Evolutionary conservation across 2,797 vertebrate species (phyloP).

Genomic region (Thripadectes ignobilis): DNA sequence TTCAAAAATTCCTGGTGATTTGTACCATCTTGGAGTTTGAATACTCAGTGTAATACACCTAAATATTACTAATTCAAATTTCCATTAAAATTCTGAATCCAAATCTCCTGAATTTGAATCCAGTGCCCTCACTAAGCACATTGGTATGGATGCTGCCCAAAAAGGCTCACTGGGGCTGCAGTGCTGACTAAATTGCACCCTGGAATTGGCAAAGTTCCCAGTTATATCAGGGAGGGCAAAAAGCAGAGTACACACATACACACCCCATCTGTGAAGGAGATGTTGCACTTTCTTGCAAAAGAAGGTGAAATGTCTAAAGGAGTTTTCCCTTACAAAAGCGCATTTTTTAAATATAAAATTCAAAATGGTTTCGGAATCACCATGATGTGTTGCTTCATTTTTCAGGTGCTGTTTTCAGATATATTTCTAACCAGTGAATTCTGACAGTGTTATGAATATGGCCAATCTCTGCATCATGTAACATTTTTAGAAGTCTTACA

Average conservation of each 20-base stretch:
- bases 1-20: neutral
- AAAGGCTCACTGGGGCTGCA: neutral
- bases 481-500: slow-evolving; percentile 69
- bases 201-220: neutral
- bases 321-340: neutral
- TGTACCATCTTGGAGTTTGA: neutral
- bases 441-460: neutral
- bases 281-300: neutral
- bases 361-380: neutral
- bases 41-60: neutral
- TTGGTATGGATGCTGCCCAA: neutral
- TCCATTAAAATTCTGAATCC: neutral
- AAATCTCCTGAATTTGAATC: neutral
- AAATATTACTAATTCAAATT: neutral
- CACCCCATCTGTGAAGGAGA: neutral
- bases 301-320: neutral
- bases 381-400: neutral
- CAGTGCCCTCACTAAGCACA: neutral
- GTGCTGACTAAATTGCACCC: neutral
- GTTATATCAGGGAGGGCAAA: neutral
- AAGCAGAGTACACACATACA: neutral
- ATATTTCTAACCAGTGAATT: neutral
- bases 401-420: neutral
- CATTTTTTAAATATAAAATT: neutral
- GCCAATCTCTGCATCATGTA: slow-evolving; percentile 4